Percentiles rank a stretch among this genome's conserved stretches.
Conservation (phyloP, 2,888 invertebrate species). For the Trilocha varians region DNA sequence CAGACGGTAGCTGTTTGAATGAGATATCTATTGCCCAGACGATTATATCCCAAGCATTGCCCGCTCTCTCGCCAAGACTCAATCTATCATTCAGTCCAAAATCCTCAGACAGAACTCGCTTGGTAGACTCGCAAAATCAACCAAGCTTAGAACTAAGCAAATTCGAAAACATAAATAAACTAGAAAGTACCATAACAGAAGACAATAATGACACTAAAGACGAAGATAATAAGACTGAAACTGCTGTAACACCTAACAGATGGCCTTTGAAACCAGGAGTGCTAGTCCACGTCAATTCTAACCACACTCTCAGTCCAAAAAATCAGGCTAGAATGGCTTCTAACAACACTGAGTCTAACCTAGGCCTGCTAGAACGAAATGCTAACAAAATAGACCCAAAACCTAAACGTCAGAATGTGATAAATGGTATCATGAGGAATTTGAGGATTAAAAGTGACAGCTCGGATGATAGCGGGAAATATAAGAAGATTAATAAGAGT, state of each 20-base stretch:
- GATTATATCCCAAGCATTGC: slow-evolving; percentile 71
- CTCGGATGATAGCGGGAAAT: slow-evolving; percentile 61
- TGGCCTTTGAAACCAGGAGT: slow-evolving; percentile 94
- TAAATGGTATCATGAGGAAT: slow-evolving; percentile 51
- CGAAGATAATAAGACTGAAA: slow-evolving; percentile 38
- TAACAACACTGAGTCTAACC: slow-evolving; percentile 32
- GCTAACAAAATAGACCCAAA: slow-evolving; percentile 28
- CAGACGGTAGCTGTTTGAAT: slow-evolving; percentile 69
- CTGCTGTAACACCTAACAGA: slow-evolving; percentile 73
- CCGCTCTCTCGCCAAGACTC: slow-evolving; percentile 60
- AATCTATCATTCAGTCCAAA: slow-evolving; percentile 61
- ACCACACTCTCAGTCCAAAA: slow-evolving; percentile 79
- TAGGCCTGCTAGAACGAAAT: slow-evolving; percentile 59
- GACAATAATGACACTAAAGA: slow-evolving; percentile 30
- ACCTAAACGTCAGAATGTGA: slow-evolving; percentile 34
- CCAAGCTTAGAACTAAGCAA: slow-evolving; percentile 50
- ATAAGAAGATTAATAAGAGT: slow-evolving; percentile 62
- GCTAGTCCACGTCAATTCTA: slow-evolving; percentile 88
- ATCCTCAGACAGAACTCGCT: slow-evolving; percentile 59
- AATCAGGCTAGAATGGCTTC: slow-evolving; percentile 57
- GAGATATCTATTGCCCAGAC: slow-evolving; percentile 70
- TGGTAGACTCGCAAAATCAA: slow-evolving; percentile 41
- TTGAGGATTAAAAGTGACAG: slow-evolving; percentile 50
- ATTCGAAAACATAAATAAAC: slow-evolving; percentile 39
- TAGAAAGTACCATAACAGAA: slow-evolving; percentile 38